Evolutionary conservation across 2,113 vertebrate species (phyloP).

Genomic region (Rhinolophus ferrumequinum): DNA sequence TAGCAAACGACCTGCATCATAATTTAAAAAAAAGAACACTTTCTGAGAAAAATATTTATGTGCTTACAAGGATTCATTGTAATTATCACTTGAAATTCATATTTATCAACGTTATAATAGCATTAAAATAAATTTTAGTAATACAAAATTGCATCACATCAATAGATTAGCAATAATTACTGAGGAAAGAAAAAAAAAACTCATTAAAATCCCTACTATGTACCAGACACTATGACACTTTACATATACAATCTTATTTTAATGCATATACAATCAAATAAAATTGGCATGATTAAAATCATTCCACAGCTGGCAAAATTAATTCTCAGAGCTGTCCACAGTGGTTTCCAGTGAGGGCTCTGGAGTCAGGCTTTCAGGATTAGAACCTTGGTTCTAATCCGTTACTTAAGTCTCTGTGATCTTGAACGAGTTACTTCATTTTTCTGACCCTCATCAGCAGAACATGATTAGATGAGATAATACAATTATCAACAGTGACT

Average conservation of each 20-base stretch:
- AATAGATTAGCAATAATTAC: background rate
- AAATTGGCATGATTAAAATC: background rate
- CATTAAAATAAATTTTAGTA: background rate
- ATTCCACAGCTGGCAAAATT: background rate
- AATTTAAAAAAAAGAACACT: background rate
- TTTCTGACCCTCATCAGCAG: background rate
- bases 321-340: background rate
- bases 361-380: background rate
- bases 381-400: background rate
- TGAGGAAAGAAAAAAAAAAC: background rate
- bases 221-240: background rate
- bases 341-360: background rate
- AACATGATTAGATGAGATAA: background rate
- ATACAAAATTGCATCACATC: background rate
- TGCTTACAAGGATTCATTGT: slow-evolving; percentile 1
- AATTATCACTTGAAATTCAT: background rate
- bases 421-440: background rate
- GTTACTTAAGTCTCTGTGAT: background rate
- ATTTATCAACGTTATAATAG: background rate
- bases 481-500: background rate
- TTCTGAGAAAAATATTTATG: background rate
- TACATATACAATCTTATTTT: background rate
- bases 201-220: background rate
- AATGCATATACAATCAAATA: background rate
- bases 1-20: background rate